Base-by-base conservation (phyloP, 2,888 invertebrate species). In the Cabera pusaria region DNA sequence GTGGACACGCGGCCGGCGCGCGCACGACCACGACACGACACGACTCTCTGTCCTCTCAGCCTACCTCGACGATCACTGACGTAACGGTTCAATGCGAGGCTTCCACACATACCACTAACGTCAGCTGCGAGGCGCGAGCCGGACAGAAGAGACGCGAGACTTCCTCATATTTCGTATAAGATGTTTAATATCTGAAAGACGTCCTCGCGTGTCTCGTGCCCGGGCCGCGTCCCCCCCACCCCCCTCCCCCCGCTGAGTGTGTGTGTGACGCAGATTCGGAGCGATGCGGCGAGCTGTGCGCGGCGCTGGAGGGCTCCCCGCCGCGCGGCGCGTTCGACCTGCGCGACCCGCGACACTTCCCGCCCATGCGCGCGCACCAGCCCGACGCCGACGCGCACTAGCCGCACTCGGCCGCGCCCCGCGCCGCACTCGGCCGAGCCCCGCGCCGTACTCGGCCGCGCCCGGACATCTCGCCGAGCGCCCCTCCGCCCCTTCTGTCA, bases 281-380 rank as follows among this genome's bases (percentile, higher is more conserved):
- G 73, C 94, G 94, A 77, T 90, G 91, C 65, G 88, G 91, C 58
- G 94, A 94, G 84, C 93, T 95, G 91, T 91, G 92, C 62, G 92
- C 92, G 43, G 94, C 94, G 27, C 90, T 92, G 51, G 93, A 93
- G 74, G 69, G 68, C 44, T 90, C 92, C 27, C 91, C 94, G 33
- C 91, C 93, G 41, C 92, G 92, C 65, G 92, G 91, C 40, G 84
- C 90, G 52, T 93, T 94, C 81, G 93, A 94, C 72, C 91, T 96
- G 78, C 93, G 94, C 72, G 95, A 96, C 84, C 95, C 94, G 55
- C 86, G 91, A 53, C 96, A 96, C 88, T 96, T 96, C 84, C 96
- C 96, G 57, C 96, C 96, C 49, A 93, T 96, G 63, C 64, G 59
- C 49, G 46, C 51, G 14, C 14, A 14, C 14, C 3, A 2, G 37